phyloP scores from a whole-genome alignment of 2,113 vertebrate genomes.

The Grus americana region DNA sequence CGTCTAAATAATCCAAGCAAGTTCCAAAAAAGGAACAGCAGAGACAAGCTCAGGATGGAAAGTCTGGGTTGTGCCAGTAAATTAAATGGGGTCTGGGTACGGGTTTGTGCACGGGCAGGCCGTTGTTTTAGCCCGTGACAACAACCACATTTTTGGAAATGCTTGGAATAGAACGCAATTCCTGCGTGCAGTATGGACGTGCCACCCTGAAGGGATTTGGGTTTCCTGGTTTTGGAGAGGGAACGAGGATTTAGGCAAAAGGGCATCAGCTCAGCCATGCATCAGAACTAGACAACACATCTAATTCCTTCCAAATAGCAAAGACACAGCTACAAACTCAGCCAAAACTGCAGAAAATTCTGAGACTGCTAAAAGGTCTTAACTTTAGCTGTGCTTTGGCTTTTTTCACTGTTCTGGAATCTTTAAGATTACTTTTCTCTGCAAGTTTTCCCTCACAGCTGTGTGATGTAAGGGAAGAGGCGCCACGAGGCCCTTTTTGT shows the following conservation, averaged over 20 bases:
- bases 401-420: not conserved
- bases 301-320: not conserved
- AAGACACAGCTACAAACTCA: not conserved
- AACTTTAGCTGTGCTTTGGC: not conserved
- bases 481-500: fast-evolving
- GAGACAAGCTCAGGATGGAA: not conserved
- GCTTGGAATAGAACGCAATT: not conserved
- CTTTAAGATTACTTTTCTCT: not conserved
- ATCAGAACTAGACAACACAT: not conserved
- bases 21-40: not conserved
- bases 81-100: not conserved
- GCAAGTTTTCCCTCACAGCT: not conserved
- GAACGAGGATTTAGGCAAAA: not conserved
- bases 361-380: not conserved
- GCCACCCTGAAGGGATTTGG: not conserved
- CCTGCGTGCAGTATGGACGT: not conserved
- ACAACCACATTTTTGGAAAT: not conserved
- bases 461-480: not conserved
- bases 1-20: not conserved
- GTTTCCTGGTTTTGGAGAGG: not conserved
- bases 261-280: not conserved
- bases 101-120: not conserved
- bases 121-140: not conserved
- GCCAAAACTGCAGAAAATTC: not conserved
- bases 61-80: not conserved